phyloP scores from a whole-genome alignment of 2,888 invertebrate species.

The Villa cingulata region DNA sequence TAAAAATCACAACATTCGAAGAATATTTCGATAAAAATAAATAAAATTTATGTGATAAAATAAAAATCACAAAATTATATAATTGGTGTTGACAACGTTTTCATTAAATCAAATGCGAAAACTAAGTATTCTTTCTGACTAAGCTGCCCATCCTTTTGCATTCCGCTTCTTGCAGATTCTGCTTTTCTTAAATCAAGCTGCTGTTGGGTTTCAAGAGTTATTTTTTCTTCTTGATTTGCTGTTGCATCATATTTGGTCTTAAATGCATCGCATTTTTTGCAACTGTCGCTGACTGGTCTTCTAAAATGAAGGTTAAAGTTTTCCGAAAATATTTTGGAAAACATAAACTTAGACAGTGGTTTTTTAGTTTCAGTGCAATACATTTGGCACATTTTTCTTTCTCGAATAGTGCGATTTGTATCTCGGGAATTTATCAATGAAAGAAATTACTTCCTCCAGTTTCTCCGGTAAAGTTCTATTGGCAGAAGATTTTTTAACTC shows the following conservation, averaged over 20 bases:
- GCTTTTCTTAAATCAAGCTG: constrained; percentile 12
- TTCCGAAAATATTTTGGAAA: constrained; percentile 13
- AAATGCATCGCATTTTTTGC: constrained; percentile 10
- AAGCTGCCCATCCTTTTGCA: constrained; percentile 6
- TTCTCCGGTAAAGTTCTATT: constrained; percentile 4
- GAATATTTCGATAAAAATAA: too few relatives aligned
- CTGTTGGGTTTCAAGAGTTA: constrained; percentile 6
- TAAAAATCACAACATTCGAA: too few relatives aligned
- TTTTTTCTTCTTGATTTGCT: constrained; percentile 4
- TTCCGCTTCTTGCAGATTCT: constrained; percentile 12
- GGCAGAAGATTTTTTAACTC: neutral
- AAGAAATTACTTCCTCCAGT: constrained; percentile 6
- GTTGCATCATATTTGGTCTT: constrained; percentile 9
- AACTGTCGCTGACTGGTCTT: too few relatives aligned
- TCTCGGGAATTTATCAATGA: constrained; percentile 9
- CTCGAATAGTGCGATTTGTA: constrained; percentile 10
- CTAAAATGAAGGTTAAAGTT: constrained; percentile 14
- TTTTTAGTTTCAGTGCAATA: constrained; percentile 6
- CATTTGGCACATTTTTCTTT: constrained; percentile 7
- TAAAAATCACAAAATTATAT: constrained; percentile 10
- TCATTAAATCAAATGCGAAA: too few relatives aligned
- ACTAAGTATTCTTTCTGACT: constrained; percentile 7
- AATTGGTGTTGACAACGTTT: constrained; percentile 9
- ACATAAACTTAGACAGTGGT: constrained; percentile 3
- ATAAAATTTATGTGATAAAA: too few relatives aligned